phyloP scores from a whole-genome alignment of 2,888 invertebrate species.

The Apamea anceps region DNA sequence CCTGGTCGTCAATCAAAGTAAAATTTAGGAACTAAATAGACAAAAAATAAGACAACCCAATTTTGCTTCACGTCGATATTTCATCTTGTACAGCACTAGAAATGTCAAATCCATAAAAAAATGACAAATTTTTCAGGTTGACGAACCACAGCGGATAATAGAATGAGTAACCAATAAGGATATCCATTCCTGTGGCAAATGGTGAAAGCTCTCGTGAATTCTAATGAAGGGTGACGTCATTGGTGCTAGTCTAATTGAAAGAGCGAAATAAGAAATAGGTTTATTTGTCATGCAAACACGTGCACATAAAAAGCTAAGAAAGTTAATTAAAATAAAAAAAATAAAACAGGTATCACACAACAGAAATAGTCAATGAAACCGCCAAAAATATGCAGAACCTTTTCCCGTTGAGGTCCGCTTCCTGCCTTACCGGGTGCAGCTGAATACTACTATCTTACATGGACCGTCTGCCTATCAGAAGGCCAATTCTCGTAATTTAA shows the following conservation, averaged over 20 bases:
- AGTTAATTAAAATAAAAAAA: neutral
- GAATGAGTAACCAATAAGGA: constrained; percentile 55
- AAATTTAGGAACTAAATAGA: neutral
- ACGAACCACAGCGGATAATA: constrained; percentile 13
- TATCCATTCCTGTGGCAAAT: constrained; percentile 39
- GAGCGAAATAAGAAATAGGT: too few species aligned
- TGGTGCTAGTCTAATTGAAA: constrained; percentile 4
- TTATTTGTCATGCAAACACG: neutral
- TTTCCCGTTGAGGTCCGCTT: neutral
- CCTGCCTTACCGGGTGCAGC: neutral
- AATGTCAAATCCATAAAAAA: neutral
- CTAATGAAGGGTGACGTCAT: constrained; percentile 52
- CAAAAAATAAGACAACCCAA: neutral
- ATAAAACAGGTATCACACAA: neutral
- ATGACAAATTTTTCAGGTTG: neutral
- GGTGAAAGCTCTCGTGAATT: constrained; percentile 48
- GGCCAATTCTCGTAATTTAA: too few species aligned
- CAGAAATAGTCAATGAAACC: neutral
- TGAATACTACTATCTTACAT: neutral
- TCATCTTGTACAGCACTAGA: neutral
- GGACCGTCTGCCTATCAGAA: neutral
- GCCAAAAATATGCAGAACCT: neutral
- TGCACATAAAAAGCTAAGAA: neutral
- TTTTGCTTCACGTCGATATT: neutral
- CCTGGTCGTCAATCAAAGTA: neutral